Evolutionary conservation across 2,888 invertebrate species (phyloP), one percentile per base, ranked within the genome.

Genomic region (Alsophila aescularia): DNA sequence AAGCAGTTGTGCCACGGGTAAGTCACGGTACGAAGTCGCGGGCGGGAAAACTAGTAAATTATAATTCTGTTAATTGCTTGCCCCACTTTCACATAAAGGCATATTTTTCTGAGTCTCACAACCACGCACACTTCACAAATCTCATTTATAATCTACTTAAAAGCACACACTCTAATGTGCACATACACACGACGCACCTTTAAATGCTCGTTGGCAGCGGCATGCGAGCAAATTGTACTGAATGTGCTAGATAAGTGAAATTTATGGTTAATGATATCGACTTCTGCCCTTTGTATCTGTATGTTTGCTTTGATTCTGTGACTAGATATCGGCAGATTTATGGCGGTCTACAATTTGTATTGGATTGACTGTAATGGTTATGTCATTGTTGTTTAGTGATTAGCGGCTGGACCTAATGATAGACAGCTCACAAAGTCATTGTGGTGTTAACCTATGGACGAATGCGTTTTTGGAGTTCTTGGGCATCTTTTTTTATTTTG

Each of bases 221-320:
- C 69, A 69, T 69, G 69, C 71, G 72, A 81, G 83, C 80, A 83
- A 85, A 84, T 83, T 82, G 80, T 81, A 73, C 79, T 75, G 72
- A 85, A 81, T 79, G 81, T 79, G 71, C 67, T 69, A 85, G 86
- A 86, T n/a, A n/a, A n/a, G n/a, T n/a, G n/a, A n/a, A n/a, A n/a
- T n/a, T n/a, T n/a, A n/a, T n/a, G n/a, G n/a, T n/a, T n/a, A n/a
- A n/a, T n/a, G n/a, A n/a, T 84, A 85, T 81, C 85, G 83, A 84
- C 84, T 85, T 72, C 67, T 80, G 81, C 73, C 85, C 85, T 78
- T 80, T 77, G 73, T 79, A 83, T 85, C 83, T 77, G 79, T 84
- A 75, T 80, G 82, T 85, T 83, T 82, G 82, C 72, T 83, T 81
- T 77, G 83, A 85, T 85, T 75, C 71, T 73, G 73, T 67, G 70